Evolutionary conservation across 1,140 invertebrate genomes (phyloP).

Genomic region (Manduca sexta): DNA sequence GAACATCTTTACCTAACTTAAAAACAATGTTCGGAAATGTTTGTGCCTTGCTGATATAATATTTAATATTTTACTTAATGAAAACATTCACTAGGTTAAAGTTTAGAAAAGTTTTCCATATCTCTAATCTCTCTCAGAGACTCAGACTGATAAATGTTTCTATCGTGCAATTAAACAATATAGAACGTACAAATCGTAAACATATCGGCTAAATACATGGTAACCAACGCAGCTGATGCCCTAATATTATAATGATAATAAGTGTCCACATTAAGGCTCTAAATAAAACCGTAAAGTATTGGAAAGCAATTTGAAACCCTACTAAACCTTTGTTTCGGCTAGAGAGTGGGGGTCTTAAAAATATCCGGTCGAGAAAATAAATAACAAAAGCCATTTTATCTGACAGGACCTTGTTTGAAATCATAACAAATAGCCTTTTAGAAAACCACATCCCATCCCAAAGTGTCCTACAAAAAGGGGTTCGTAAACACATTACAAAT

Average conservation of each 20-base stretch:
- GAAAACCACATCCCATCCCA: constrained; percentile 62
- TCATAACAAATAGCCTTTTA: constrained; percentile 69
- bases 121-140: no score
- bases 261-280: background rate
- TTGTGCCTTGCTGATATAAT: constrained; percentile 21
- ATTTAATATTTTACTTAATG: no score
- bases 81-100: no score
- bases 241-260: background rate
- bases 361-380: constrained; percentile 55
- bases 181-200: no score
- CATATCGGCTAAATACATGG: background rate
- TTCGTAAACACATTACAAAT: constrained; percentile 67
- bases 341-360: constrained; percentile 32
- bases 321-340: constrained; percentile 31
- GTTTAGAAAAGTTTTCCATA: no score
- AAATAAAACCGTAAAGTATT: background rate
- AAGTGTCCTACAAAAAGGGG: constrained; percentile 56
- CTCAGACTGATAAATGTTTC: no score
- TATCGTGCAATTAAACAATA: no score
- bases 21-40: constrained; percentile 26
- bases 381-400: constrained; percentile 61
- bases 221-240: background rate
- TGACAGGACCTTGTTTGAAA: constrained; percentile 65
- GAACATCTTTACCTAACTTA: constrained; percentile 32
- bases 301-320: constrained; percentile 8